Evolutionary conservation across 2,888 invertebrate species (phyloP).

Genomic region (Halictus quadricinctus): DNA sequence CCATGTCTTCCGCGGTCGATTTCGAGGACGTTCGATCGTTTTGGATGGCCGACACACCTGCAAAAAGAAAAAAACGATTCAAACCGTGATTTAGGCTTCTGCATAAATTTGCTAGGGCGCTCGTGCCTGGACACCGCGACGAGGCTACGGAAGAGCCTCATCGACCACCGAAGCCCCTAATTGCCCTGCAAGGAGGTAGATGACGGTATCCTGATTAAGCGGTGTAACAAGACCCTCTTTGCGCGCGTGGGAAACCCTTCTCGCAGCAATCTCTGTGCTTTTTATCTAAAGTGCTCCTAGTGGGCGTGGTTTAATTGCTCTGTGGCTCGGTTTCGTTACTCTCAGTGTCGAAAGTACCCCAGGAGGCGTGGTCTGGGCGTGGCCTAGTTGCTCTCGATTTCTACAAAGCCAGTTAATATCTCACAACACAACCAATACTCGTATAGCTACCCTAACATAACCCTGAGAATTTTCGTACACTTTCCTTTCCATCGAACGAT

Average conservation of each 20-base stretch:
- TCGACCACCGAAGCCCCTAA: slow-evolving; percentile 1
- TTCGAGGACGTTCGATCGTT: slow-evolving; percentile 76
- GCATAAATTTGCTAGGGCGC: background rate
- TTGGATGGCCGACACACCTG: slow-evolving; percentile 75
- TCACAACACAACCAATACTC: background rate
- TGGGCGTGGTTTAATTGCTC: slow-evolving; percentile 20
- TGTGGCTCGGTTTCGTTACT: background rate
- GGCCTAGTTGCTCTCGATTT: background rate
- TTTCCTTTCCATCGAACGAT: background rate
- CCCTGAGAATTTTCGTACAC: background rate
- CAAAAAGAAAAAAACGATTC: slow-evolving; percentile 6
- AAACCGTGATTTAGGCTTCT: background rate
- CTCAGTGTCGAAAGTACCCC: background rate
- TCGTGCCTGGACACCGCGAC: background rate
- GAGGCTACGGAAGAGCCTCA: background rate
- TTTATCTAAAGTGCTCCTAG: background rate
- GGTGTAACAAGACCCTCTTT: slow-evolving; percentile 29
- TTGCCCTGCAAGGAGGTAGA: slow-evolving; percentile 23
- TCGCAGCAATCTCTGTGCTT: background rate
- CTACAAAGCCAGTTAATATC: background rate
- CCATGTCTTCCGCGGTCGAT: slow-evolving; percentile 67
- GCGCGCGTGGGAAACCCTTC: slow-evolving; percentile 42
- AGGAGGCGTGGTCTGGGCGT: background rate
- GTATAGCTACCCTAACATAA: background rate
- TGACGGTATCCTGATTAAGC: slow-evolving; percentile 47